A percentile compares a stretch with the other conserved stretches of the same genome.
phyloP scores from a whole-genome alignment of 1,140 invertebrate genomes.

The Gryllus bimaculatus region DNA sequence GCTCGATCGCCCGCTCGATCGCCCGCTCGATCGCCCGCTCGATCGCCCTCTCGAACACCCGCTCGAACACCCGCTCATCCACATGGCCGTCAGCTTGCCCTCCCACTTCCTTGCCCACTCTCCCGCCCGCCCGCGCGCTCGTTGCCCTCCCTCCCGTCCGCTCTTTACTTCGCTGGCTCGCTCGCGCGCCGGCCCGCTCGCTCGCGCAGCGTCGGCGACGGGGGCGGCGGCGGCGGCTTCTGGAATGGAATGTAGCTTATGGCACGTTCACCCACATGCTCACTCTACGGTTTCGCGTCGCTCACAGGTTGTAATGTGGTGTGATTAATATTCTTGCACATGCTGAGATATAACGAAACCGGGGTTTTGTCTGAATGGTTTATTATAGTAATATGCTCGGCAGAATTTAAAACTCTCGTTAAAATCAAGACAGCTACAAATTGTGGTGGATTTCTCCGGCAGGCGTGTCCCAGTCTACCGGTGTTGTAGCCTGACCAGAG shows the following conservation, averaged over 20 bases:
- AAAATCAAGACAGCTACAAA: constrained; percentile 1
- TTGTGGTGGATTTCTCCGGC: background rate
- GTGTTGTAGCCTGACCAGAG: background rate
- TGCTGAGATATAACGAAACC: background rate
- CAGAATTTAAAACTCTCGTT: background rate
- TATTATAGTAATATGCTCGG: background rate
- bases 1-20: no score
- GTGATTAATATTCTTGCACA: background rate
- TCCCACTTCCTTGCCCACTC: no score
- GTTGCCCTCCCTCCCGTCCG: no score
- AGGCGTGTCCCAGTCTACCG: background rate
- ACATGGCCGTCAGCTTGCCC: no score
- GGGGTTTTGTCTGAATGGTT: constrained; percentile 3
- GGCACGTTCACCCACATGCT: background rate
- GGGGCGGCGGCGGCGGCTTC: no score
- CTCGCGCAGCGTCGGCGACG: no score
- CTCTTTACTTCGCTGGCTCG: background rate
- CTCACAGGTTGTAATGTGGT: background rate
- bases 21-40: no score
- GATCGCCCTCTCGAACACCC: no score
- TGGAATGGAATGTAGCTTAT: background rate
- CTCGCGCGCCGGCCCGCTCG: background rate
- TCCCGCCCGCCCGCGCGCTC: no score
- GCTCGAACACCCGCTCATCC: no score
- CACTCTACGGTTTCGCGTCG: background rate